Conservation (phyloP, 2,888 invertebrate genomes). For the Diaperis boleti region DNA sequence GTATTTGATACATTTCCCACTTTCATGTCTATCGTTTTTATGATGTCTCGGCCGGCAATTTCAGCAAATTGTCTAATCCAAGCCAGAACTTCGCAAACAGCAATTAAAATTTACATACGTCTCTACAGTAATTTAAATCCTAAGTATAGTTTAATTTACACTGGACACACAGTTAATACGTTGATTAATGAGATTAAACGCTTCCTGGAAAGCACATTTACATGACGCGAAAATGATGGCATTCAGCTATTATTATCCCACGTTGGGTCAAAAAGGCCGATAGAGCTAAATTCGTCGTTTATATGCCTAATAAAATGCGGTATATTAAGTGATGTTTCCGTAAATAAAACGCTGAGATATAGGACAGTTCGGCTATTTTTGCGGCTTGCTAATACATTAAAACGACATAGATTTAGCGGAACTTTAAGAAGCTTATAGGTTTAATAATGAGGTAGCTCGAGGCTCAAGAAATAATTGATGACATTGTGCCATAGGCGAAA, state of each 20-base stretch:
- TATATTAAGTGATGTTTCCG: constrained; percentile 29
- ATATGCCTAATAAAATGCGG: constrained; percentile 22
- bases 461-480: too few species aligned
- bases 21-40: neutral
- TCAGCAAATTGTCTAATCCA: constrained; percentile 3
- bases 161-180: constrained; percentile 10
- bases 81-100: constrained; percentile 5
- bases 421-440: too few species aligned
- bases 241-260: constrained; percentile 9
- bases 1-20: constrained; percentile 1
- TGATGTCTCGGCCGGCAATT: neutral
- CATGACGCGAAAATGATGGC: constrained; percentile 7
- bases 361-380: constrained; percentile 33
- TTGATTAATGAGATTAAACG: constrained; percentile 19
- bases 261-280: constrained; percentile 4
- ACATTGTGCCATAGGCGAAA: too few species aligned
- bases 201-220: constrained; percentile 30
- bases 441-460: too few species aligned
- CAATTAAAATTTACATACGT: constrained; percentile 21
- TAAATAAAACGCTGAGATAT: constrained; percentile 31
- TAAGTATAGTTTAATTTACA: constrained; percentile 21
- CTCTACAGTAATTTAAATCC: constrained; percentile 19
- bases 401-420: constrained; percentile 21
- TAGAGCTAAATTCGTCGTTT: constrained; percentile 7
- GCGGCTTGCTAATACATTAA: constrained; percentile 26